A percentile compares a stretch with the other conserved stretches of the same genome.
Evolutionary conservation across 2,113 vertebrate genomes (phyloP).

Genomic region (Periophthalmus modestus): DNA sequence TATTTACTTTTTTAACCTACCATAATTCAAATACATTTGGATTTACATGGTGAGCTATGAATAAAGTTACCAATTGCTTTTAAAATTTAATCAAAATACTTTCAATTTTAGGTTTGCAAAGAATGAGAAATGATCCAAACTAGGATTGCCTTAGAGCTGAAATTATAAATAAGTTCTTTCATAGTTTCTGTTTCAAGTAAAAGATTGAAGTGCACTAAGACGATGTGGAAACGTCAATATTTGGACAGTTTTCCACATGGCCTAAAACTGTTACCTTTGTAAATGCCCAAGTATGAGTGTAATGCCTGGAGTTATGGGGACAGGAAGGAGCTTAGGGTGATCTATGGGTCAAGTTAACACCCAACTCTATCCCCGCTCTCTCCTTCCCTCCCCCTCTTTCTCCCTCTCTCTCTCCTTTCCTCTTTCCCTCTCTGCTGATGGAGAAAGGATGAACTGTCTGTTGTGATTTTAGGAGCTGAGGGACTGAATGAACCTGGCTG

Average conservation of each 20-base stretch:
- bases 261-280: slow-evolving; percentile 3
- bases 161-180: background rate
- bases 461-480: slow-evolving; percentile 12
- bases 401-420: background rate
- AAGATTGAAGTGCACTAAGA: background rate
- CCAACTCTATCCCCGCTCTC: background rate
- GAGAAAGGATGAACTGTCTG: background rate
- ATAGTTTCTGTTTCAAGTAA: background rate
- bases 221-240: background rate
- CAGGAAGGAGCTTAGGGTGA: slow-evolving; percentile 7
- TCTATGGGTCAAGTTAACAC: slow-evolving; percentile 2
- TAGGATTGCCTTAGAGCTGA: background rate
- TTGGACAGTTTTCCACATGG: background rate
- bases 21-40: too few species aligned
- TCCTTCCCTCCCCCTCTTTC: background rate
- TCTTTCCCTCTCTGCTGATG: background rate
- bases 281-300: slow-evolving; percentile 4
- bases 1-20: too few species aligned
- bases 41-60: too few species aligned
- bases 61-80: too few species aligned
- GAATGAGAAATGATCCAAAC: background rate
- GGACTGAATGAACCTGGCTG: background rate
- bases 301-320: background rate
- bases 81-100: background rate
- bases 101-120: background rate